Evolutionary conservation across 2,797 vertebrate genomes (phyloP), one percentile per base, ranked within the genome.

Genomic region (Pseudochirops cupreus): DNA sequence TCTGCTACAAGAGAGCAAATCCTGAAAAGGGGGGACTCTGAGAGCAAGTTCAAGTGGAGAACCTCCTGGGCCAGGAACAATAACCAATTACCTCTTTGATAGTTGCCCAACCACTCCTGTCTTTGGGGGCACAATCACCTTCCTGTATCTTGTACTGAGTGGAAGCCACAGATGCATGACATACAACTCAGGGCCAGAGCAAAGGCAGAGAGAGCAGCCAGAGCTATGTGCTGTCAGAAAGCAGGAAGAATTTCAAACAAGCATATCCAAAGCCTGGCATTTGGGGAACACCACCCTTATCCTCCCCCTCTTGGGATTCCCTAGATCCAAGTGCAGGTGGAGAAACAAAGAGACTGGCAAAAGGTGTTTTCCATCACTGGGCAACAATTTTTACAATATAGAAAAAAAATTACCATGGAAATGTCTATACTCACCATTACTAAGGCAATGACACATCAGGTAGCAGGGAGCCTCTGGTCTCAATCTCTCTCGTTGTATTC

Each of bases 1-100:
- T 97, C 97, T 96, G 95, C 96, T 93, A 98, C 97, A 98, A 98
- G 98, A 98, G 94, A 97, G 96, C 87, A 96, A 4, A 21, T 16
- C 33, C 16, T 74, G n/a, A 2, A 91, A 90, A 46, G 2, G 96
- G n/a, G 97, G 87, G 74, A 91, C 90, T 95, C 62, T 93, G 91
- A 97, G 96, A 93, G 95, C 93, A 98, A 97, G 94, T 97, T 96
- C 94, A 93, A 82, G 24, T 67, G 53, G 58, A 94, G 28, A 96
- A 14, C 3, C 0, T 94, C 21, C 74, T 87, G 39, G 39, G 21
- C 24, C 26, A 50, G 39, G 24, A 87, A 7, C 39, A 46, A 12
- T 50, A 50, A 87, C 9, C 39, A 87, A 3, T 87, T 50, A 26
- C 10, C 39, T 82, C 39, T 90, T 39, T 46, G 94, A 58, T 56